Evolutionary conservation across 2,797 vertebrate genomes (phyloP).

Genomic region (Alosa sapidissima): DNA sequence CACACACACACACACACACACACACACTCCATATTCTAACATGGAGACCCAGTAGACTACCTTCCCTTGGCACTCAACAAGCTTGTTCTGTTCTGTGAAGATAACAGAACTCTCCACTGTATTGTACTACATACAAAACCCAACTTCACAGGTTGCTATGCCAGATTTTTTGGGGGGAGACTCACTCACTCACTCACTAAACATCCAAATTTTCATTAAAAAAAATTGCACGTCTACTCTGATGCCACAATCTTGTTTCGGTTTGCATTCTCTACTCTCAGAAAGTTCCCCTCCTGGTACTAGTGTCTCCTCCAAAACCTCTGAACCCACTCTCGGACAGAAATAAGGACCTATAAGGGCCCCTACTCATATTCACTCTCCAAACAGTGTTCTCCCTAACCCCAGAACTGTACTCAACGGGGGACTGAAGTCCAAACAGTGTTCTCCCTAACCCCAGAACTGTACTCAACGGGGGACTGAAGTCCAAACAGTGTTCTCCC

Average conservation of each 20-base stretch:
- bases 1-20: conserved; percentile 19
- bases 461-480: too few relatives aligned
- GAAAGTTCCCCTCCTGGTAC: not conserved
- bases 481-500: not conserved
- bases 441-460: not conserved
- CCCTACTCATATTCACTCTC: too few relatives aligned
- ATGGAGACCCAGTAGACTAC: not conserved
- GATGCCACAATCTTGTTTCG: not conserved
- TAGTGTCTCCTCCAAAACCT: not conserved
- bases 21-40: not conserved
- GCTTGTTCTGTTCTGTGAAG: too few relatives aligned
- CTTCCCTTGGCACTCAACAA: not conserved
- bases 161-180: too few relatives aligned
- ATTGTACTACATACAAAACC: not conserved
- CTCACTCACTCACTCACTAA: too few relatives aligned
- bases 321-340: not conserved
- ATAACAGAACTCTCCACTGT: not conserved
- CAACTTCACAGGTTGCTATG: too few relatives aligned
- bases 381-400: not conserved
- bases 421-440: not conserved
- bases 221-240: not conserved
- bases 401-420: too few relatives aligned
- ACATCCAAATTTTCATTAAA: not conserved
- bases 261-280: not conserved
- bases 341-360: too few relatives aligned